These are phyloP conservation scores for Nebria brevicollis DNA, from an alignment of 2,888 invertebrate species.

Conservation along the genomic window DNA sequence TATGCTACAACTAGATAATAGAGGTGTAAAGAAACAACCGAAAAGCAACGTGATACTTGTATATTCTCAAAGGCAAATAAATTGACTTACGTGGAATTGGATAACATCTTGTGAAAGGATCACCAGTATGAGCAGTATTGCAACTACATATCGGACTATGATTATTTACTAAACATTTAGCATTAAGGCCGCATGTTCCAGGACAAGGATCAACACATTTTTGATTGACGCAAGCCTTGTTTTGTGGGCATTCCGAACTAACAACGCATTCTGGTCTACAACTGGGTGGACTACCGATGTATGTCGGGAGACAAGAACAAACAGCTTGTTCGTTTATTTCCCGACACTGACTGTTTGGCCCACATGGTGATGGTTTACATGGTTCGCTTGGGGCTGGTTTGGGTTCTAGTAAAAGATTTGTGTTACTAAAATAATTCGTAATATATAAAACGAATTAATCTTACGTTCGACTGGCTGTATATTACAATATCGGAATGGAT, in stretches of 20 bases:
- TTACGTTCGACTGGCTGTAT: slow-evolving; percentile 57
- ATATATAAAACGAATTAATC: slow-evolving; percentile 26
- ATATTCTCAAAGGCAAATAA: background rate
- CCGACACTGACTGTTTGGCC: slow-evolving; percentile 82
- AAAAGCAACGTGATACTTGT: background rate
- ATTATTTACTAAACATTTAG: slow-evolving; percentile 74
- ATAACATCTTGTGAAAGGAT: slow-evolving; percentile 79
- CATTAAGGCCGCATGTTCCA: slow-evolving; percentile 75
- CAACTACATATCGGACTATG: slow-evolving; percentile 79
- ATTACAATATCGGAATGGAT: slow-evolving; percentile 63
- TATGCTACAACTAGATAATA: too few species aligned
- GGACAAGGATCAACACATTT: slow-evolving; percentile 78
- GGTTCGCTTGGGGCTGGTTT: slow-evolving; percentile 65
- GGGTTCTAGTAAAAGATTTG: slow-evolving; percentile 41
- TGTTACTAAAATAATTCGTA: slow-evolving; percentile 5
- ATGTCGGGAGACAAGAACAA: slow-evolving; percentile 79
- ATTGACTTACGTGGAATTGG: slow-evolving; percentile 62
- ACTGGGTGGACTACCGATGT: slow-evolving; percentile 81
- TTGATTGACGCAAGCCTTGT: slow-evolving; percentile 82
- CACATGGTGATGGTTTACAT: slow-evolving; percentile 83
- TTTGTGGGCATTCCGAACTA: slow-evolving; percentile 82
- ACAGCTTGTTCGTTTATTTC: slow-evolving; percentile 76
- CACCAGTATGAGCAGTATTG: slow-evolving; percentile 72
- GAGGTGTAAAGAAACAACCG: too few species aligned
- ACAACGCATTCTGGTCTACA: slow-evolving; percentile 87